These are phyloP conservation scores for Drosophila antonietae DNA, from an alignment of 2,888 invertebrate genomes.

Conservation along the genomic window DNA sequence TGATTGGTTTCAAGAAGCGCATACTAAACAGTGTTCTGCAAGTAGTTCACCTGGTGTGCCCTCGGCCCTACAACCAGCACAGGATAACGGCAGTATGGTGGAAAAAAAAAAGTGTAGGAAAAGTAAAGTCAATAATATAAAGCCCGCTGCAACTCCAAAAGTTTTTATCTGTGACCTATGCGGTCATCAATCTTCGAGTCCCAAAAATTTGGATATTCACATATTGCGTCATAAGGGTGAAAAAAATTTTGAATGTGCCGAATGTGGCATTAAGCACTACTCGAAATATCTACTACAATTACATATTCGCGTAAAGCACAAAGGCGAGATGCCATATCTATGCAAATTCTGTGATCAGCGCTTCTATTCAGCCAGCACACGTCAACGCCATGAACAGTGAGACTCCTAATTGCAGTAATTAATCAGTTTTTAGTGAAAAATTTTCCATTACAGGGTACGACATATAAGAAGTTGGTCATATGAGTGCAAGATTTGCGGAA, in stretches of 20 bases:
- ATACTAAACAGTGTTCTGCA: neutral
- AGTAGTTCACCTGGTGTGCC: neutral
- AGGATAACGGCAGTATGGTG: neutral
- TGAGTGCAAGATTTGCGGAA: constrained; percentile 72
- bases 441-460: constrained; percentile 34
- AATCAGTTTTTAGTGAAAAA: neutral
- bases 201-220: constrained; percentile 33
- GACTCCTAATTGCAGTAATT: neutral
- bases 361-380: constrained; percentile 56
- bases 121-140: neutral
- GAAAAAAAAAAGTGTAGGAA: neutral
- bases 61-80: neutral
- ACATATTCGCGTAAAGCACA: constrained; percentile 69
- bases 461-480: constrained; percentile 68
- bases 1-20: neutral
- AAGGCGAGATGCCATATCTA: constrained; percentile 81
- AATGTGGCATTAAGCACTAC: constrained; percentile 56
- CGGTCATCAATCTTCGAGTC: constrained; percentile 28
- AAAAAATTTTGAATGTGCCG: constrained; percentile 52
- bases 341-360: constrained; percentile 78
- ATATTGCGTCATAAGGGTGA: constrained; percentile 56
- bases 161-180: constrained; percentile 42
- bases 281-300: constrained; percentile 50
- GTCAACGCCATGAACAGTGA: constrained; percentile 81
- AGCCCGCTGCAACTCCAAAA: constrained; percentile 12